Percentiles rank a stretch among this genome's conserved stretches.
Conservation (phyloP, 2,797 vertebrate genomes). For the Karalla daura region DNA sequence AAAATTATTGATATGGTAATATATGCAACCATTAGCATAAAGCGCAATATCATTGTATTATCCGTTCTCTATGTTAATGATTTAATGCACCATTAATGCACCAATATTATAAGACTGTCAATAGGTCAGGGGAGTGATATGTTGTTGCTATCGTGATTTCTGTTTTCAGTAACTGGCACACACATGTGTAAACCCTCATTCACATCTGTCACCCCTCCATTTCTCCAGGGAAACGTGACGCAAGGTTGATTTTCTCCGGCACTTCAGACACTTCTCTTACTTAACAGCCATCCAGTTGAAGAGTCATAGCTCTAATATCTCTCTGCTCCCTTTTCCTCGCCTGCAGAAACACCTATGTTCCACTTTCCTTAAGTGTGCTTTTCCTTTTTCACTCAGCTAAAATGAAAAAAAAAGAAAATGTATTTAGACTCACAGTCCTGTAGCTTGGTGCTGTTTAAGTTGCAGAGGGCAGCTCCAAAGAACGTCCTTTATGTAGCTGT, state of each 20-base stretch:
- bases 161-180: background rate
- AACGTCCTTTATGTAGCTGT: background rate
- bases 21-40: too few species aligned
- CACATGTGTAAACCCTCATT: background rate
- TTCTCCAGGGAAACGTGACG: conserved; percentile 14
- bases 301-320: conserved; percentile 46
- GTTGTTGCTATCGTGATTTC: background rate
- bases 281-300: conserved; percentile 31
- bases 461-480: background rate
- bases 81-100: too few species aligned
- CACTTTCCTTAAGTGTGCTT: background rate
- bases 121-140: background rate
- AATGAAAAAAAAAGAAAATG: conserved; percentile 21
- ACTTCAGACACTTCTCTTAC: conserved; percentile 34
- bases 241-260: conserved; percentile 36
- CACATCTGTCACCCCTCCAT: conserved; percentile 11
- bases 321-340: background rate
- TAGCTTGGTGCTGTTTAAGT: background rate
- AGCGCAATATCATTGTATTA: too few species aligned
- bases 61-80: background rate
- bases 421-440: conserved; percentile 12
- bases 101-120: background rate
- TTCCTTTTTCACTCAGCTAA: background rate
- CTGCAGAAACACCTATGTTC: conserved; percentile 20
- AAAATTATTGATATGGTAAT: too few species aligned